Conservation (phyloP, 2,888 invertebrate species). For the Tinea semifulvella region DNA sequence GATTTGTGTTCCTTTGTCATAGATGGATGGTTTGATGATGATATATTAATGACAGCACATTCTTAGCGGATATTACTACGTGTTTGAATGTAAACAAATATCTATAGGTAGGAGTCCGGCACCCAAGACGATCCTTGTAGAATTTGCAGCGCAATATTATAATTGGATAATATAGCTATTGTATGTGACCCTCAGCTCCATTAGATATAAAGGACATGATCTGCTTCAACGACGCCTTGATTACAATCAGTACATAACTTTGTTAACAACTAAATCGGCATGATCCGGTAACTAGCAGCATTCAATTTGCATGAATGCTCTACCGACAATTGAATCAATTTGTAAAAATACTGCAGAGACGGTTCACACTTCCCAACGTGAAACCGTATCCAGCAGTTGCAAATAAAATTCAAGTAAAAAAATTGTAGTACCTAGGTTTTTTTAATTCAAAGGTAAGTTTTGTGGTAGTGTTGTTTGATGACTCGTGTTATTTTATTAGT, state of each 20-base stretch:
- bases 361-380: no score
- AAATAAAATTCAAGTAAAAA: no score
- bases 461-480: no score
- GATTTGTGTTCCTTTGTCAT: constrained; percentile 3
- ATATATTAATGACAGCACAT: constrained; percentile 10
- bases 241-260: background rate
- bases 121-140: no score
- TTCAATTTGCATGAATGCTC: constrained; percentile 1
- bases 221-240: background rate
- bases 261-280: constrained; percentile 5
- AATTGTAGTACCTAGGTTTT: no score
- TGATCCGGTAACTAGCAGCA: constrained; percentile 2
- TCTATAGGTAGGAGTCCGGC: no score
- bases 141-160: no score
- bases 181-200: background rate
- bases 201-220: background rate
- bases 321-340: background rate
- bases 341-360: background rate
- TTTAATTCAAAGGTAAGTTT: no score
- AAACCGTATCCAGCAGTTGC: no score
- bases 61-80: constrained; percentile 6
- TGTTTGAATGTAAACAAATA: background rate
- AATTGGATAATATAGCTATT: background rate
- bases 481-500: no score
- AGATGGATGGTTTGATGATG: constrained; percentile 10